Percentiles rank a stretch among this genome's conserved stretches.
Conservation (phyloP, 2,888 invertebrate genomes). For the Coelogynopora nodosa region DNA sequence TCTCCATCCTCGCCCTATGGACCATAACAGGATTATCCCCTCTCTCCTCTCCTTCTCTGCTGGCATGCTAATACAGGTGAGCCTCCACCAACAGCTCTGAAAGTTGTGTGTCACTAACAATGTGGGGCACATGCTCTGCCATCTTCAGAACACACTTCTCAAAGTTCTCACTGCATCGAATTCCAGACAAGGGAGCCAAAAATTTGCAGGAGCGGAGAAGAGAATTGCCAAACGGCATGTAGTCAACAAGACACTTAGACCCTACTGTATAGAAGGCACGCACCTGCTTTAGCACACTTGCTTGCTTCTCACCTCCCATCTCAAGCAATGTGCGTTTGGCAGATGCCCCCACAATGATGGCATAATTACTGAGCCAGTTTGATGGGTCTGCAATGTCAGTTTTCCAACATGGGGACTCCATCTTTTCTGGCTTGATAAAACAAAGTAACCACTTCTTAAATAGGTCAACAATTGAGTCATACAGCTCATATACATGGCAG, state of each 20-base stretch:
- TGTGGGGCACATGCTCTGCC: neutral
- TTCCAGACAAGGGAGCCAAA: neutral
- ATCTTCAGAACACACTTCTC: neutral
- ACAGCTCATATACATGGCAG: neutral
- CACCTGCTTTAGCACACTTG: neutral
- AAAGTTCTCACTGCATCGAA: neutral
- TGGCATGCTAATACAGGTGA: neutral
- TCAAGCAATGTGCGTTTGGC: neutral
- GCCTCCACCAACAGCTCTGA: neutral
- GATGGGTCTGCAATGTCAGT: neutral
- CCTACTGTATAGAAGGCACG: neutral
- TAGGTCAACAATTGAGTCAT: neutral
- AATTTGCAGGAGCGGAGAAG: neutral
- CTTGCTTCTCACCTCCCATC: neutral
- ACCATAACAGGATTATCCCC: neutral
- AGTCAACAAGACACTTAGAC: neutral
- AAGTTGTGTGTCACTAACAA: neutral
- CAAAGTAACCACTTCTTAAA: neutral
- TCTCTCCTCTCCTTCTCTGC: neutral
- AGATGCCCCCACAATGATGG: neutral
- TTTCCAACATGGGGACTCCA: neutral
- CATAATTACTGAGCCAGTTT: neutral
- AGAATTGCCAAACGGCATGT: neutral
- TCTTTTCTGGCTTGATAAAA: neutral
- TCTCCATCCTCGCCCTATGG: neutral